These are phyloP conservation scores for Drosophila gaucha DNA, from an alignment of 2,888 invertebrate genomes.

Conservation along the genomic window DNA sequence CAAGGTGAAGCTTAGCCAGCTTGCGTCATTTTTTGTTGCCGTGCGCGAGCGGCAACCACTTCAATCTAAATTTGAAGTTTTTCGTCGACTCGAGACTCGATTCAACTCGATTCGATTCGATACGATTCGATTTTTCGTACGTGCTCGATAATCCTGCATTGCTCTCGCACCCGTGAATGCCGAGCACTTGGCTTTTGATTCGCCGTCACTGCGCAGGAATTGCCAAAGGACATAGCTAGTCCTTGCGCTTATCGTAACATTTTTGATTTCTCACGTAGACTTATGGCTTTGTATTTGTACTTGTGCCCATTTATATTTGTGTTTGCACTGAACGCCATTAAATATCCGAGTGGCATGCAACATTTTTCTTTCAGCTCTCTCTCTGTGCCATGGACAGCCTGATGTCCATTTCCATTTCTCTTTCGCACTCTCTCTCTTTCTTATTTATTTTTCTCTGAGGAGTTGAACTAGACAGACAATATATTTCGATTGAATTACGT, in stretches of 20 bases:
- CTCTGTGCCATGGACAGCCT: slow-evolving; percentile 35
- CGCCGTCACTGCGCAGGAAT: slow-evolving; percentile 11
- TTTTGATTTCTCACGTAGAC: slow-evolving; percentile 77
- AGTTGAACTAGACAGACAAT: slow-evolving; percentile 34
- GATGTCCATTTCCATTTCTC: slow-evolving; percentile 31
- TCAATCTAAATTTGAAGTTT: slow-evolving; percentile 77
- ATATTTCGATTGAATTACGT: slow-evolving; percentile 51
- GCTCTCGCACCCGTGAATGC: slow-evolving; percentile 20
- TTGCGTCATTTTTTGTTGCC: slow-evolving; percentile 53
- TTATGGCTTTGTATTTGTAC: slow-evolving; percentile 56
- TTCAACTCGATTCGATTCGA: slow-evolving; percentile 30
- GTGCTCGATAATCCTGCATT: slow-evolving; percentile 68
- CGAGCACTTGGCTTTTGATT: slow-evolving; percentile 29
- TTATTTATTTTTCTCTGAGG: slow-evolving; percentile 48
- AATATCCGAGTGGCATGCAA: slow-evolving; percentile 77
- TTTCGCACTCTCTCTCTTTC: background rate
- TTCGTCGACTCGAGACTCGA: slow-evolving; percentile 32
- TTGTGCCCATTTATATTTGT: slow-evolving; percentile 35
- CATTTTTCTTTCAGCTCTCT: slow-evolving; percentile 58
- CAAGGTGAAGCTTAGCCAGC: slow-evolving; percentile 67
- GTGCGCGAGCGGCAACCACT: slow-evolving; percentile 48
- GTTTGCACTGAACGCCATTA: slow-evolving; percentile 70
- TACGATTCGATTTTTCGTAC: slow-evolving; percentile 55
- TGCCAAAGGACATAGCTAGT: slow-evolving; percentile 43
- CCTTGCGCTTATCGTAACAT: slow-evolving; percentile 63